Base-by-base conservation (phyloP, 2,888 invertebrate genomes). In the Geophilus truncorum region DNA sequence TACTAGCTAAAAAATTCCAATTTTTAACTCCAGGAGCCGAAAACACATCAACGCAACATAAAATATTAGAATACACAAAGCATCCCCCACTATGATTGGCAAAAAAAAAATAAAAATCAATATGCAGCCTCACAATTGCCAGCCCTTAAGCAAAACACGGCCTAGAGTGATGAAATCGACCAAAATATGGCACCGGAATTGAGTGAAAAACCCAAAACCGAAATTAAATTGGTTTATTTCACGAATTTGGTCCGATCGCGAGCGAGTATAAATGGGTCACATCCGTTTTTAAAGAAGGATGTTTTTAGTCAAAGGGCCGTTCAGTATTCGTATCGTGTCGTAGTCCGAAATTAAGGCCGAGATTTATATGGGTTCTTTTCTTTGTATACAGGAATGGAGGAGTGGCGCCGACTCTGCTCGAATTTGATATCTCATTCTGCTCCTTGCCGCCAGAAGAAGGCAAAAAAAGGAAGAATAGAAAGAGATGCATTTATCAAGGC, bases 361-460 rank as follows among this genome's bases (percentile, higher is more conserved):
- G 70, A 70, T 70, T 70, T 70, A 70, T 70, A 70, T 70, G 70
- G n/a, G 70, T 70, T 70, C 70, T 70, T 70, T 70, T 70, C 70
- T 70, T 70, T 70, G 70, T 70, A 70, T 70, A 70, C 70, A 70
- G 70, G 28, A 10, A n/a, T 70, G 70, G 70, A 25, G 70, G 70
- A 70, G 25, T 70, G 70, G 28, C 51, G 28, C 70, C 28, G 70
- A 28, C 70, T 70, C 70, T 25, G 28, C 70, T 70, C 70, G 70
- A 70, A 70, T 70, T 70, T 70, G 70, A 70, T 70, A 70, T 70
- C 70, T 70, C 70, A 70, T 70, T 70, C 70, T 23, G 70, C 70
- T 25, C 70, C 28, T 28, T 70, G 25, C 70, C 25, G 25, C 70
- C 25, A 28, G 28, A 28, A 70, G 70, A 70, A 70, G 70, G 70